Percentiles rank a stretch among this genome's conserved stretches.
phyloP scores from a whole-genome alignment of 2,113 vertebrate species.

The western clawed frog (Xenopus tropicalis) region DNA sequence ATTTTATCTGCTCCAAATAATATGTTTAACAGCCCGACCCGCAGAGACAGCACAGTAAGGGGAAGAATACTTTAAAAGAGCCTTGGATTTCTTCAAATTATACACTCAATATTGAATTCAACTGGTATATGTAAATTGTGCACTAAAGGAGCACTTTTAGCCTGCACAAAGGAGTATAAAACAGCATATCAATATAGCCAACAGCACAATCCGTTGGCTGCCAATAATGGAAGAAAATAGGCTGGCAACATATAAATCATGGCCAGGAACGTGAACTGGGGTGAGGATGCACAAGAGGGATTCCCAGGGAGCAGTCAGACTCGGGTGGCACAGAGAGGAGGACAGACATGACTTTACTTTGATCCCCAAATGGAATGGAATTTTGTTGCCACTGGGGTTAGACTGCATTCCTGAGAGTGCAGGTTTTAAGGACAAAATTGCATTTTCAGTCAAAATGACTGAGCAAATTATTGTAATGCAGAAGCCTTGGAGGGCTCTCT shows the following conservation, averaged over 20 bases:
- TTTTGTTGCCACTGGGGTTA: not conserved
- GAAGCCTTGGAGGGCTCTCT: too few relatives aligned
- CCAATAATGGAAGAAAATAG: not conserved
- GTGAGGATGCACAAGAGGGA: not conserved
- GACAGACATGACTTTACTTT: not conserved
- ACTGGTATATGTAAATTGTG: constrained; percentile 8
- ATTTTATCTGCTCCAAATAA: constrained; percentile 44
- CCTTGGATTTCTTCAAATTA: constrained; percentile 33
- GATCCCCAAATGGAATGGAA: not conserved
- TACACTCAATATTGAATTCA: constrained; percentile 2
- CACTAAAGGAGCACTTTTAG: not conserved
- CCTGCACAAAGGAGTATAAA: not conserved
- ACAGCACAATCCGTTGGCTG: not conserved
- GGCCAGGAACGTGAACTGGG: not conserved
- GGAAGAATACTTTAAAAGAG: constrained; percentile 32
- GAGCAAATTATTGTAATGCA: not conserved
- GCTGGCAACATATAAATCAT: constrained; percentile 6
- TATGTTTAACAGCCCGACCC: constrained; percentile 34
- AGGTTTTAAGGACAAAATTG: not conserved
- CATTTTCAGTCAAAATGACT: not conserved
- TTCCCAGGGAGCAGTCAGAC: not conserved
- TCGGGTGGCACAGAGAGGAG: not conserved
- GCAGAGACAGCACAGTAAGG: constrained; percentile 31
- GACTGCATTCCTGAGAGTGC: not conserved
- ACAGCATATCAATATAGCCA: not conserved